A percentile compares a stretch with the other conserved stretches of the same genome.
These are phyloP conservation scores for Trididemnum nubilum DNA, from an alignment of 23 tunicate species.

Conservation along the genomic window DNA sequence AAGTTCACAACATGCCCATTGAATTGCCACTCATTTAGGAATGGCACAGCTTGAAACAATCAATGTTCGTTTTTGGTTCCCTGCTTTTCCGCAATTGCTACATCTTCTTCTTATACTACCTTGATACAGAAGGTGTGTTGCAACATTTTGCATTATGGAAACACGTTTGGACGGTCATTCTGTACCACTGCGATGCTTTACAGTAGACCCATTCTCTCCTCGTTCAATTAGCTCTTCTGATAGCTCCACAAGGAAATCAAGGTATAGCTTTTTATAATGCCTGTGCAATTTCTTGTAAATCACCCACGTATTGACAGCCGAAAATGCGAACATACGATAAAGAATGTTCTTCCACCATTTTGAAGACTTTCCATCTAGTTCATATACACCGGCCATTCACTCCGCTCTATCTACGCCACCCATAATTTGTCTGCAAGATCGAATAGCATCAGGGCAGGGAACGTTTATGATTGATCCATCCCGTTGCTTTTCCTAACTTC, in stretches of 20 bases:
- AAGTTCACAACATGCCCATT: constrained; percentile 17
- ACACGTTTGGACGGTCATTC: constrained; percentile 42
- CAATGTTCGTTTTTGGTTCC: constrained; percentile 31
- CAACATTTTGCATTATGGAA: constrained; percentile 44
- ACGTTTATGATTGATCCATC: constrained; percentile 20
- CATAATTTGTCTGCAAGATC: constrained; percentile 29
- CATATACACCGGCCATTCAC: constrained; percentile 33
- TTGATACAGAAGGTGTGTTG: constrained; percentile 40
- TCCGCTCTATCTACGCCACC: constrained; percentile 43
- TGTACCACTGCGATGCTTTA: constrained; percentile 20
- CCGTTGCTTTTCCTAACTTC: constrained; percentile 39
- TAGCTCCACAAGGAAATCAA: constrained; percentile 42
- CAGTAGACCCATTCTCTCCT: constrained; percentile 23
- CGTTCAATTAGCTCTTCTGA: constrained; percentile 36
- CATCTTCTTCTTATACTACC: constrained; percentile 42
- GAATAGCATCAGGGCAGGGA: constrained; percentile 35
- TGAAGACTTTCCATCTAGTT: constrained; percentile 28
- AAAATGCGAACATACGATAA: constrained; percentile 31
- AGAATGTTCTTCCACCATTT: constrained; percentile 42
- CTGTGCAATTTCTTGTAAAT: constrained; percentile 43
- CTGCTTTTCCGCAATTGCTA: neutral
- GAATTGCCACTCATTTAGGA: constrained; percentile 32
- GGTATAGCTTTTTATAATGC: constrained; percentile 29
- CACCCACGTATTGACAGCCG: constrained; percentile 44
- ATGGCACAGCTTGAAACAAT: constrained; percentile 26